Evolutionary conservation across 2,113 vertebrate species (phyloP).

Genomic region (Calyptomena viridis): DNA sequence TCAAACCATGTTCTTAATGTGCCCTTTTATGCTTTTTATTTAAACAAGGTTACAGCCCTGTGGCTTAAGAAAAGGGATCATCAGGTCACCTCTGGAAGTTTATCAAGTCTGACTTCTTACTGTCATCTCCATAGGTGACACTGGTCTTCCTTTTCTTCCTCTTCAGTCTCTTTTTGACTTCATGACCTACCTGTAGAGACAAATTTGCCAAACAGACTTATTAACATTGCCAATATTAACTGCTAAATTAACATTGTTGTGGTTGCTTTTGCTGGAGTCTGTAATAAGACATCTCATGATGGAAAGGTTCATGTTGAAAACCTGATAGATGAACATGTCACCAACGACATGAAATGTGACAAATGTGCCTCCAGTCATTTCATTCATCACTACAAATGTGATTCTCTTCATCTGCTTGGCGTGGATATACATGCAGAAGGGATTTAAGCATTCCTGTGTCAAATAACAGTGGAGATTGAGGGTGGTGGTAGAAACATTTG

Average conservation of each 20-base stretch:
- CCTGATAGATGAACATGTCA: not conserved
- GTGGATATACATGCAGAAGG: not conserved
- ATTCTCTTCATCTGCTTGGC: not conserved
- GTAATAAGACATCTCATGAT: not conserved
- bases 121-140: rapidly evolving
- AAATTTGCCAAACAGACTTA: not conserved
- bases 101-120: rapidly evolving
- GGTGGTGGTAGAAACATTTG: not conserved
- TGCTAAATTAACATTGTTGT: not conserved
- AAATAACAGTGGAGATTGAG: not conserved
- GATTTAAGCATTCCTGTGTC: not conserved
- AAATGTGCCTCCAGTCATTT: not conserved
- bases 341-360: not conserved
- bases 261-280: not conserved
- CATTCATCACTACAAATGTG: not conserved
- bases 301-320: not conserved
- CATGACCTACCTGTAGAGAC: not conserved
- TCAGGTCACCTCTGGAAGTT: not conserved
- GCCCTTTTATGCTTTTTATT: not conserved
- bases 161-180: not conserved
- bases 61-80: not conserved
- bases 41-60: not conserved
- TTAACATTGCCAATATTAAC: no score
- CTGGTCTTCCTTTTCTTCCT: not conserved
- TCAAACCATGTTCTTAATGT: not conserved